Evolutionary conservation across 2,888 invertebrate species (phyloP), one percentile per base, ranked within the genome.

Genomic region (Melieria omissa): DNA sequence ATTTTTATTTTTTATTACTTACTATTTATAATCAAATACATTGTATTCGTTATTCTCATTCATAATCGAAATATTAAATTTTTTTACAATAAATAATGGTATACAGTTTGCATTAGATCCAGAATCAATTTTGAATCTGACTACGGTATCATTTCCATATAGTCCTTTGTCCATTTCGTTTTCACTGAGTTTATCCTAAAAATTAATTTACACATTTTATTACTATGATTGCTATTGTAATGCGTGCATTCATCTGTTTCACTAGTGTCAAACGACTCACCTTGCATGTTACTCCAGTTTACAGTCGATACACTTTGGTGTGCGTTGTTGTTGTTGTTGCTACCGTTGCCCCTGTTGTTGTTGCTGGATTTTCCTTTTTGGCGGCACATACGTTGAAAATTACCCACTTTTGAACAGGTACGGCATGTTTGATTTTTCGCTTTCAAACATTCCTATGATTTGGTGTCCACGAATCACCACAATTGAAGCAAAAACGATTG

Each of bases 21-120:
- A n/a, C n/a, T n/a, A n/a, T n/a, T n/a, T 74, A 69, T 74, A 77
- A 55, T 77, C 72, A 4, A 70, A 70, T 55, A 74, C 74, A 57
- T 46, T 41, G 54, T 74, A 69, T 45, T 71, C 61, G 60, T 58
- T 65, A 9, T 62, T 47, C 57, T 63, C 4, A 62, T 64, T 55
- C 16, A 46, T 72, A 16, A 73, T 70, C 74, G 72, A 54, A 29
- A 66, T 55, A 45, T 70, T 65, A 7, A 74, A 49, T 58, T 66
- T 73, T 66, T 66, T 65, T 29, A 66, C 45, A n/a, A 75, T 29
- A 45, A 65, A 55, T 5, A 70, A 42, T 16, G 73, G 74, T 68
- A 76, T 64, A 55, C 76, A 76, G 54, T 77, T 75, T 1, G 73
- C 73, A 65, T 77, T 75, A 10, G 76, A 46, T 62, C 75, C 74